phyloP scores from a whole-genome alignment of 53 echinoderm and acorn worm species.

The Antedon mediterranea region DNA sequence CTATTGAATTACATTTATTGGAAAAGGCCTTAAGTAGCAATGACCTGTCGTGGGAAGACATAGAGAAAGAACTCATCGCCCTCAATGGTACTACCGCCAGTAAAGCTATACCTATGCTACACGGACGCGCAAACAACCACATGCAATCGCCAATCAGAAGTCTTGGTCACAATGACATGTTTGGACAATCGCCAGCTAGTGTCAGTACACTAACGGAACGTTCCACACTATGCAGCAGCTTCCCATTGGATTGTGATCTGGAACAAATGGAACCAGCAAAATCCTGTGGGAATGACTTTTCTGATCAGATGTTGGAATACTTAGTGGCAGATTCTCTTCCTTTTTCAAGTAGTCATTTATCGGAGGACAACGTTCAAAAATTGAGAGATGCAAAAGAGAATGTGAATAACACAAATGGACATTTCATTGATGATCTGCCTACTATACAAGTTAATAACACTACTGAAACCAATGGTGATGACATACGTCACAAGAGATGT shows the following conservation, averaged over 20 bases:
- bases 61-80: constrained; percentile 54
- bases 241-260: constrained; percentile 2
- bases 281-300: background rate
- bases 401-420: background rate
- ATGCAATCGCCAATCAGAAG: background rate
- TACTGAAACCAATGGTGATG: background rate
- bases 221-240: constrained; percentile 54
- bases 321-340: background rate
- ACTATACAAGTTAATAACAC: background rate
- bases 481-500: background rate
- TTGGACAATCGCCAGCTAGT: constrained; percentile 26
- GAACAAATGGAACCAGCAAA: background rate
- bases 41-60: constrained; percentile 72
- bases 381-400: background rate
- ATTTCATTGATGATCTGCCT: background rate
- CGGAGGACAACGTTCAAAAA: background rate
- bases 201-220: constrained; percentile 70
- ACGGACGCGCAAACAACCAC: background rate
- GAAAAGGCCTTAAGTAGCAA: constrained; percentile 87
- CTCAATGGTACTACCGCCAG: background rate
- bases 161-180: background rate
- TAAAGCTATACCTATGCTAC: background rate
- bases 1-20: constrained; percentile 62
- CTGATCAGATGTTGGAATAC: background rate
- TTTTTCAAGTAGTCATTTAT: background rate